A percentile compares a stretch with the other conserved stretches of the same genome.
These are phyloP conservation scores for Otolemur crassicaudatus DNA, from an alignment of 2,797 vertebrate species.

Conservation along the genomic window DNA sequence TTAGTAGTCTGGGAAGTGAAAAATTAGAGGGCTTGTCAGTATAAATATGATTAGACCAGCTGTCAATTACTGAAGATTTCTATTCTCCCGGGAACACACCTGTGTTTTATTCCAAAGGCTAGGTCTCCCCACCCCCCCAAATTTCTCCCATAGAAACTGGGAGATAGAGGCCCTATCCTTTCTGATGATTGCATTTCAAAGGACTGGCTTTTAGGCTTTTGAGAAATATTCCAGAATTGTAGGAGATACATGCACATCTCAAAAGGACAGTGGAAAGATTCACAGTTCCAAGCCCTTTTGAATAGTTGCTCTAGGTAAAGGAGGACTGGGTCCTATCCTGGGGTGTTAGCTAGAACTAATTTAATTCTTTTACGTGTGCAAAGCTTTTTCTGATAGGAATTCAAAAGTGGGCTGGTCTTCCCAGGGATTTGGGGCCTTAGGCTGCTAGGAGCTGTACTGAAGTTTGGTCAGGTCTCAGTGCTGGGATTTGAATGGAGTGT, in stretches of 20 bases:
- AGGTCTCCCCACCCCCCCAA: background rate
- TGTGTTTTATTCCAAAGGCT: background rate
- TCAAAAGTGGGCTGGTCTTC: background rate
- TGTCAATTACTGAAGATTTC: slow-evolving; percentile 41
- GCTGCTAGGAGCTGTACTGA: background rate
- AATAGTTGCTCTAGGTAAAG: slow-evolving; percentile 5
- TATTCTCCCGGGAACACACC: background rate
- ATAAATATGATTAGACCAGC: slow-evolving; percentile 26
- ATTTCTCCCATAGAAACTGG: background rate
- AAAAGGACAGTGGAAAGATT: slow-evolving; percentile 8
- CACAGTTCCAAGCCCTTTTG: slow-evolving; percentile 35
- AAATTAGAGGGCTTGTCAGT: background rate
- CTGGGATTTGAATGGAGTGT: slow-evolving; percentile 16
- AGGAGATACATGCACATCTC: background rate
- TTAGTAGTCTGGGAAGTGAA: slow-evolving; percentile 40
- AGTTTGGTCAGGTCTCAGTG: background rate
- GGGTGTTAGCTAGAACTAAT: background rate
- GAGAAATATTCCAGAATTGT: background rate
- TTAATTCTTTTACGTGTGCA: background rate
- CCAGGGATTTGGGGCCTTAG: background rate
- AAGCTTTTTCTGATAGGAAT: slow-evolving; percentile 15
- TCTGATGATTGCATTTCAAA: slow-evolving; percentile 37
- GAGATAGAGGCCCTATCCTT: slow-evolving; percentile 25
- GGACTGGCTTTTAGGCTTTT: background rate
- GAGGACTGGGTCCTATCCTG: background rate